Evolutionary conservation across 2,888 invertebrate genomes (phyloP).

Genomic region (Parasteatoda lunata): DNA sequence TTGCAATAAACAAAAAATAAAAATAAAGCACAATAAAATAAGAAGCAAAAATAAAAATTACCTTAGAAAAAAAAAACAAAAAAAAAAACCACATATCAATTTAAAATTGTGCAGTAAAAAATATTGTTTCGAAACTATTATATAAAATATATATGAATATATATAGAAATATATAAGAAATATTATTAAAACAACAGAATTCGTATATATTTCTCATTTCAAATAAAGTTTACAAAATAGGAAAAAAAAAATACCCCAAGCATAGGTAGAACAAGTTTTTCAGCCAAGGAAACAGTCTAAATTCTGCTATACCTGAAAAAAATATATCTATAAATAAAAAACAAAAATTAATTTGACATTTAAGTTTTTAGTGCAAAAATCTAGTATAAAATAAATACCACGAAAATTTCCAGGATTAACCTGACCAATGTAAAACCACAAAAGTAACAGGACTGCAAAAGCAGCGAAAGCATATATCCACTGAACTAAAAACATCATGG

Average conservation of each 20-base stretch:
- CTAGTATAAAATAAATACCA: conserved; percentile 76
- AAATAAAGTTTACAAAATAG: not conserved
- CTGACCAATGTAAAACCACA: conserved; percentile 95
- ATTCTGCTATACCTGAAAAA: conserved; percentile 74
- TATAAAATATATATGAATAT: no score
- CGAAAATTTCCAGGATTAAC: conserved; percentile 97
- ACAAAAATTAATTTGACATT: no score
- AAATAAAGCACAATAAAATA: no score
- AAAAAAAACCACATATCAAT: no score
- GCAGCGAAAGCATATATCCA: conserved; percentile 93
- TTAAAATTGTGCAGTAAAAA: not conserved
- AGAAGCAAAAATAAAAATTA: no score
- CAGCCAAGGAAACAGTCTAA: conserved; percentile 74
- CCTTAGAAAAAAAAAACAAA: no score
- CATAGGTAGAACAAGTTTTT: conserved; percentile 72
- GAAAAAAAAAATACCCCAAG: conserved; percentile 72
- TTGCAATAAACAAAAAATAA: no score
- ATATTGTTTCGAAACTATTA: not conserved
- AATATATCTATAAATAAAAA: not conserved
- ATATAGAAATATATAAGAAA: not conserved
- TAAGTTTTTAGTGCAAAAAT: not conserved
- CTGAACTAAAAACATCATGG: conserved; percentile 94
- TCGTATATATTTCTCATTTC: not conserved
- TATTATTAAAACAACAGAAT: not conserved
- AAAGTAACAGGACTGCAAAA: conserved; percentile 85